Evolutionary conservation across 2,888 invertebrate species (phyloP), one percentile per base, ranked within the genome.

Genomic region (Thereva unica): DNA sequence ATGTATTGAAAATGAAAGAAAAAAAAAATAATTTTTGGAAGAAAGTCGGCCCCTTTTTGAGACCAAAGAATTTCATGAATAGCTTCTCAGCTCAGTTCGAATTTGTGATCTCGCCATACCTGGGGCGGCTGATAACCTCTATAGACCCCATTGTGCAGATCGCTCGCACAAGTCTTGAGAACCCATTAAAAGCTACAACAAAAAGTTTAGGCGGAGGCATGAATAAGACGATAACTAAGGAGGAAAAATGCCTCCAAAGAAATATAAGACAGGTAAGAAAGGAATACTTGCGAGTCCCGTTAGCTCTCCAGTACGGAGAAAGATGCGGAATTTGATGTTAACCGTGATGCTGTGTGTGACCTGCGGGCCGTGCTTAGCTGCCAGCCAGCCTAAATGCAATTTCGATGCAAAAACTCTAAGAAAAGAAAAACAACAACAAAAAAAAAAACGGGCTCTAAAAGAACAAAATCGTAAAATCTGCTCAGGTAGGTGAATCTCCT

Each of bases 51-150:
- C 45, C 23, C 59, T 47, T 37, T 37, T 47, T 37, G 10, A 47
- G 38, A 47, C 40, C 8, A 34, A 47, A 59, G 38, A 45, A 45
- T 59, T 47, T 47, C 59, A 12, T 59, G 59, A 44, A 56, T 56
- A 56, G 59, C 23, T 23, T 23, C 23, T 23, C 23, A 23, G 23
- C 23, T 49, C 49, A 38, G 49, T 7, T 47, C 37, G 12, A 47
- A 49, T 23, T 23, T 23, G 1, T 23, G 23, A 23, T 23, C 23
- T 23, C 59, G 40, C 23, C 38, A 49, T 45, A 37, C 59, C 59
- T 10, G 59, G 35, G 59, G 59, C 59, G 59, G 59, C 34, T 59
- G 59, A 59, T 59, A 59, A 59, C 59, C 59, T 38, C 59, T 52
- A 47, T 59, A 49, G 59, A 59, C 47, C 59, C 47, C 47, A 59